phyloP scores from a whole-genome alignment of 2,113 vertebrate genomes.

The Lampris megalopsis region DNA sequence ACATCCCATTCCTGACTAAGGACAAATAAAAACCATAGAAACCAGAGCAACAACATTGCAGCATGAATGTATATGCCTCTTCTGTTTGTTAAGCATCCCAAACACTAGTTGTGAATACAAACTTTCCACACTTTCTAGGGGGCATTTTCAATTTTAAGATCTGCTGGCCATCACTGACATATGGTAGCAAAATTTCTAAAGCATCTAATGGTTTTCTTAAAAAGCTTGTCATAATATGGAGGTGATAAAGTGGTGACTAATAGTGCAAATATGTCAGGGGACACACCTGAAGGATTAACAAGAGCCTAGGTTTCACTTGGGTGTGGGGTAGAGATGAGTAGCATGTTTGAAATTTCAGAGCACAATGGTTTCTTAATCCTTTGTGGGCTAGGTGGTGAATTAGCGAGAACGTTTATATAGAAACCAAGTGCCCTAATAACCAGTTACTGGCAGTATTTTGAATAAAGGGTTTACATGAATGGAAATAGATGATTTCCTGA shows the following conservation, averaged over 20 bases:
- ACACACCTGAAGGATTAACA: constrained; percentile 5
- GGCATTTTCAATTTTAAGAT: not conserved
- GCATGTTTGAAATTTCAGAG: not conserved
- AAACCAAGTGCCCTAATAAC: no score
- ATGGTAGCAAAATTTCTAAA: not conserved
- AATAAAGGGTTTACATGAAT: no score
- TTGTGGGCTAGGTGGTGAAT: not conserved
- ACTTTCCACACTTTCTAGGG: not conserved
- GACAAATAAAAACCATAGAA: not conserved
- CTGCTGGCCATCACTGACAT: not conserved
- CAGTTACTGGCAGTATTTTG: no score
- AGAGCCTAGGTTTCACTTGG: constrained; percentile 1
- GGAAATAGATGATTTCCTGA: no score
- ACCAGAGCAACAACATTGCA: not conserved
- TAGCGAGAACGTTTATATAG: not conserved
- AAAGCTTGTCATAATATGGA: not conserved
- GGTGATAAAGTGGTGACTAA: constrained; percentile 6
- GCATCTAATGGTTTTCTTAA: not conserved
- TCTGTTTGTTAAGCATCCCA: not conserved
- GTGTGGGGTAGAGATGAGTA: not conserved
- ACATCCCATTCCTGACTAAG: not conserved
- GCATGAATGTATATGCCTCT: not conserved
- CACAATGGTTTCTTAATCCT: not conserved
- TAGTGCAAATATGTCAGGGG: not conserved
- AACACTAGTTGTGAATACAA: not conserved